Base-by-base conservation (phyloP, 2,113 vertebrate species). In the Xiphophorus maculatus region DNA sequence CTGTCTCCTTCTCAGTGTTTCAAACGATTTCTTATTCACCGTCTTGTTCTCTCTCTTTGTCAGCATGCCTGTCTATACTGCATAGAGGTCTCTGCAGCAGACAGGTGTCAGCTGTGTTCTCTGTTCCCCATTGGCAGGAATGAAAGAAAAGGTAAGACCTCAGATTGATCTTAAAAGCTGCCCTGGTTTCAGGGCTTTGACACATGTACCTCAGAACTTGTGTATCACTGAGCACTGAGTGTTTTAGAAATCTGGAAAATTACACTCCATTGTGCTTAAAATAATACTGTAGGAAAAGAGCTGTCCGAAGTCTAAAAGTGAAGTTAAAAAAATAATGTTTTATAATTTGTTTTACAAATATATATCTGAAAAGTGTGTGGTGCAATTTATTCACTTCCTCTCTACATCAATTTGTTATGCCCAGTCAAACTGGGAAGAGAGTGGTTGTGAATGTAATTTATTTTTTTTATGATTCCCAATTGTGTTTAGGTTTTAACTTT, bases 71-170 rank as follows among this genome's bases (percentile, higher is more conserved):
- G 29, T 44, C 64, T 75, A 22, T 78, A 71, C 27, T 77, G 70
- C 74, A 73, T 60, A 66, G 48, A 70, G 66, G 71, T 80, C 48
- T 27, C 77, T 84, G 65, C 40, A 74, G 60, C 1, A 64, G 77
- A 81, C 66, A 82, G 71, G 63, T 76, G 28, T 63, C 27, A 9
- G 74, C 48, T 82, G 54, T 79, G 44, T 62, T 83, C 71, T 37
- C 64, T 72, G 75, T 75, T 85, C 25, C 32, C 19, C 69, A 78
- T 32, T 63, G 82, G 77, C 80, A 79, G 62, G 63, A 76, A 74
- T 79, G 75, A 89, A 82, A 83, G 73, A 71, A 63, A 76, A 81
- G 83, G 77, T 71, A 79, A 77, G 66, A 68, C 72, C 74, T 82
- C 63, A 67, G 79, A 84, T 82, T 87, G 81, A 87, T 74, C 79